Evolutionary conservation across 2,888 invertebrate species (phyloP), one percentile per base, ranked within the genome.

Genomic region (Plemyria rubiginata): DNA sequence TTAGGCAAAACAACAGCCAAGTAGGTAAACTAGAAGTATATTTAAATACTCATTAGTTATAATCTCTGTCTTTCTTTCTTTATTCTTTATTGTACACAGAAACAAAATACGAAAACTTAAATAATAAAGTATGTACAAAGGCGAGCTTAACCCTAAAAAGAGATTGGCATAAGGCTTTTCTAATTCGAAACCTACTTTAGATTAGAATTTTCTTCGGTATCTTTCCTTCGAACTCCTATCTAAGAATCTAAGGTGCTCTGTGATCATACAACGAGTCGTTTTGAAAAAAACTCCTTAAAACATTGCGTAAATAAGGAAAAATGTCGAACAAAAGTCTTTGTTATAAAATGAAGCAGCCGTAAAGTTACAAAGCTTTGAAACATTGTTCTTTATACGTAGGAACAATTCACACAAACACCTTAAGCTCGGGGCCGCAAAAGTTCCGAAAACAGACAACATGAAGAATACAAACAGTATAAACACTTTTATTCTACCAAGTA

Each of bases 341-440:
- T 49, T 32, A 56, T 56, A 60, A 60, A 64, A 60, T 41, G 29
- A 60, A 49, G 55, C 56, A 32, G 51, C 46, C 28, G 22, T 48
- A 60, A 59, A 64, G 48, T 64, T 53, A 32, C 41, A 49, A 49
- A 53, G 55, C 56, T 60, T 64, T 64, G 59, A 49, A 60, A 49
- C 60, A 56, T 56, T 54, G 53, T 64, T 60, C 57, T 58, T 53
- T 57, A 62, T 49, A 38, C 32, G 15, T 32, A 45, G 29, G 28
- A 29, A 60, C 60, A 64, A 60, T 50, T 64, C 53, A 57, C 43
- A 53, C 48, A 63, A 64, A 60, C 64, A 57, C 64, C 60, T 64
- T 53, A 50, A 32, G 22, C 13, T 13, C n/a, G 7, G 43, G 43
- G 58, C 38, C 49, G 15, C 54, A 53, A 57, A 53, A 58, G 43